These are phyloP conservation scores for Athalia rosae DNA, from an alignment of 2,888 invertebrate species.

Conservation along the genomic window DNA sequence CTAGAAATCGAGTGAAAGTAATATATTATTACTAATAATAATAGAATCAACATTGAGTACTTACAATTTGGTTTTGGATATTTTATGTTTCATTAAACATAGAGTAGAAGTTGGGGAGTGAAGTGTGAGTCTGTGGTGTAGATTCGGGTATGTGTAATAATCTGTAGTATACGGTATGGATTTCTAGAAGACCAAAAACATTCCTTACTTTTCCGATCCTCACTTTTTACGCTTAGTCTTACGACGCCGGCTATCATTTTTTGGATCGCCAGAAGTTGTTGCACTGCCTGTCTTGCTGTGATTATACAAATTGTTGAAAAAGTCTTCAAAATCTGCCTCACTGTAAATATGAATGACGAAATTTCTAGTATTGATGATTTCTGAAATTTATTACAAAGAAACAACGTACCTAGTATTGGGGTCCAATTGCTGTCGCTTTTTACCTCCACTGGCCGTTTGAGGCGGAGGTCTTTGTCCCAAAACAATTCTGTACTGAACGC, in stretches of 20 bases:
- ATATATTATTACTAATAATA: neutral
- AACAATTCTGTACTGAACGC: conserved; percentile 91
- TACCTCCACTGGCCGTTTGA: conserved; percentile 71
- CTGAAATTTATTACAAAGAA: conserved; percentile 11
- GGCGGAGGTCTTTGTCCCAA: conserved; percentile 80
- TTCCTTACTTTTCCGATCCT: conserved; percentile 46
- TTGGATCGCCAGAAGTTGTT: conserved; percentile 67
- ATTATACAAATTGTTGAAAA: conserved; percentile 86
- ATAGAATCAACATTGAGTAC: conserved; percentile 22
- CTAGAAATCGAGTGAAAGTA: neutral
- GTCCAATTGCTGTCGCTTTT: conserved; percentile 68
- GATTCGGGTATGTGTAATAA: conserved; percentile 57
- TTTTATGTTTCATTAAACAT: conserved; percentile 12
- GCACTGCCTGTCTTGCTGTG: conserved; percentile 75
- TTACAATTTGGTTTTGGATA: conserved; percentile 23
- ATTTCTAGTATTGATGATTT: neutral
- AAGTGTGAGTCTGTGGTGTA: conserved; percentile 32
- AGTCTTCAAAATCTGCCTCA: conserved; percentile 87
- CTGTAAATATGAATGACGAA: conserved; percentile 67
- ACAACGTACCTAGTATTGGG: conserved; percentile 66
- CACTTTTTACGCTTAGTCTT: conserved; percentile 71
- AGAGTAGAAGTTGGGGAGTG: conserved; percentile 28
- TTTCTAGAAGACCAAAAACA: conserved; percentile 57
- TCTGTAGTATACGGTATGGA: conserved; percentile 61
- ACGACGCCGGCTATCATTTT: conserved; percentile 67